These are phyloP conservation scores for Macaca mulatta DNA, from an alignment of 2,113 vertebrate species.

Conservation along the genomic window DNA sequence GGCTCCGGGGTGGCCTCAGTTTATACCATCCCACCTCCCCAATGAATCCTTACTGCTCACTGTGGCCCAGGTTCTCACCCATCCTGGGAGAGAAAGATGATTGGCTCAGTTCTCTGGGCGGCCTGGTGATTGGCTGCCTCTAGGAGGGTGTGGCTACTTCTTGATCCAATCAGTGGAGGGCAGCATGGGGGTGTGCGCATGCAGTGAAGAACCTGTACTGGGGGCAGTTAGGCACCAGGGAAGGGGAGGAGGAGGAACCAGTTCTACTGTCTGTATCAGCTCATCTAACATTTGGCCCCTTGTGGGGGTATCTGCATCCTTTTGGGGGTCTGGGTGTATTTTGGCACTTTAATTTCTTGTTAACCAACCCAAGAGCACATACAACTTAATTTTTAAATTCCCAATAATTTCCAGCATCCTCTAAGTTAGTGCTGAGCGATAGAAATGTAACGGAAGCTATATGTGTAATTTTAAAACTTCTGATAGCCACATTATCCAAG, in stretches of 20 bases:
- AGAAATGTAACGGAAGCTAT: not conserved
- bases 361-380: not conserved
- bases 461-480: not conserved
- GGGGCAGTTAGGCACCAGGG: too few species aligned
- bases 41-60: not conserved
- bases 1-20: not conserved
- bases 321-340: not conserved
- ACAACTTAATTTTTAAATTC: not conserved
- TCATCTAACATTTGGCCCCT: not conserved
- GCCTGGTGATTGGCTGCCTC: constrained; percentile 15
- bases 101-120: not conserved
- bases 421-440: not conserved
- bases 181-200: rapidly evolving
- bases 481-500: not conserved
- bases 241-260: rapidly evolving
- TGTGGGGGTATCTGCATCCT: not conserved
- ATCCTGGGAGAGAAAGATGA: not conserved
- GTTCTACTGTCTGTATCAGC: too few species aligned
- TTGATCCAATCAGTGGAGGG: not conserved
- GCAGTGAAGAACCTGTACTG: not conserved
- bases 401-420: not conserved
- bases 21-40: not conserved
- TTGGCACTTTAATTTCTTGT: not conserved
- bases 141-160: not conserved
- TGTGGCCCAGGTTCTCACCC: rapidly evolving